Percentiles rank a stretch among this genome's conserved stretches.
Evolutionary conservation across 1,140 invertebrate species (phyloP).

Genomic region (Drosophila busckii): DNA sequence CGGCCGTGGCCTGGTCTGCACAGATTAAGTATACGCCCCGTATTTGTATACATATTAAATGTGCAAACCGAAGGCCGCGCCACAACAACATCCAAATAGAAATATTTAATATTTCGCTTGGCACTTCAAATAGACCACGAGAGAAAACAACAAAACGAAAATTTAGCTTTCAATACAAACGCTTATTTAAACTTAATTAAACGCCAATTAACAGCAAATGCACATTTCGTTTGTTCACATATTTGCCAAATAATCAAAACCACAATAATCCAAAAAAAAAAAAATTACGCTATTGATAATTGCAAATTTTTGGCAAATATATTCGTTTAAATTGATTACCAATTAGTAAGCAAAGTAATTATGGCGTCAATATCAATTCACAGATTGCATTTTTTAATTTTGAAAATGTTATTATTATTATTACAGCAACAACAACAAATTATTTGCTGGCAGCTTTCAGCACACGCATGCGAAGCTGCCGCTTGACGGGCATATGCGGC

Average conservation of each 20-base stretch:
- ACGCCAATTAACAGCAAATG: slow-evolving; percentile 2
- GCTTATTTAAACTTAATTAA: not conserved
- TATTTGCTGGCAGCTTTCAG: too few relatives aligned
- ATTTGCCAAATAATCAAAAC: not conserved
- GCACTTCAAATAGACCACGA: too few relatives aligned
- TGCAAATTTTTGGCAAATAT: slow-evolving; percentile 6
- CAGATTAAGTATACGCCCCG: slow-evolving; percentile 60
- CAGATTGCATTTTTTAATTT: slow-evolving; percentile 49
- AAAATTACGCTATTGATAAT: not conserved
- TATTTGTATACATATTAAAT: slow-evolving; percentile 53
- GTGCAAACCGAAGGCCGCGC: too few relatives aligned
- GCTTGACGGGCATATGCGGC: slow-evolving; percentile 23
- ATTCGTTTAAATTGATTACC: slow-evolving; percentile 45
- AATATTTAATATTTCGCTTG: too few relatives aligned
- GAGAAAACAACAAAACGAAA: too few relatives aligned
- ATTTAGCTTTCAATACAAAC: too few relatives aligned
- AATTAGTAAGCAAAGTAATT: slow-evolving; percentile 59
- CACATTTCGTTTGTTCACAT: not conserved
- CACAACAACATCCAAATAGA: too few relatives aligned
- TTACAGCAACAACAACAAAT: too few relatives aligned
- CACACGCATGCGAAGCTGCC: not conserved
- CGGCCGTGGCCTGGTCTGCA: slow-evolving; percentile 17
- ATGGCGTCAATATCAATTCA: slow-evolving; percentile 35
- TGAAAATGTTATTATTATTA: too few relatives aligned
- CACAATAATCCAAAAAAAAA: not conserved